phyloP scores from a whole-genome alignment of 2,113 vertebrate genomes.

The Amphiprion ocellaris region DNA sequence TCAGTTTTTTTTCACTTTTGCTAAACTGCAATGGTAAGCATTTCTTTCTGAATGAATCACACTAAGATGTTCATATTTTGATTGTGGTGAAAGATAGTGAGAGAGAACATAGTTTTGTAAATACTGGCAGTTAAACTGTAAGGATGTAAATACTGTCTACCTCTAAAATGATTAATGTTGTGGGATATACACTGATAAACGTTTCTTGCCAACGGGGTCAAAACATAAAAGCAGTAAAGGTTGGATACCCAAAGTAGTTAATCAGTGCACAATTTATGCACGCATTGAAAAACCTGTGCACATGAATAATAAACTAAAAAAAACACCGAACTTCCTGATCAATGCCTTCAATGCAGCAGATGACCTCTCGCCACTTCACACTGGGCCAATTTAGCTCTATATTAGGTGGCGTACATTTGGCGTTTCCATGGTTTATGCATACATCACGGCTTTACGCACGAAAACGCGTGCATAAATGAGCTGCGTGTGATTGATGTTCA shows the following conservation, averaged over 20 bases:
- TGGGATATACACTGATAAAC: constrained; percentile 38
- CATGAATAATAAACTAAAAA: constrained; percentile 9
- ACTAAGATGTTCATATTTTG: background rate
- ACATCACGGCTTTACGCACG: constrained; percentile 41
- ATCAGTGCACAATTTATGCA: constrained; percentile 5
- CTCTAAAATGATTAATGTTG: constrained; percentile 37
- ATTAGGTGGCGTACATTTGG: constrained; percentile 35
- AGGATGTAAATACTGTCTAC: constrained; percentile 34
- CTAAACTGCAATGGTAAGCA: background rate
- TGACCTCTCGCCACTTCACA: constrained; percentile 48
- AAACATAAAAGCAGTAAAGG: constrained; percentile 28
- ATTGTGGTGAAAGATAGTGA: background rate
- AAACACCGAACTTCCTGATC: constrained; percentile 1
- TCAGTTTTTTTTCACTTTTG: background rate
- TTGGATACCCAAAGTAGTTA: constrained; percentile 3
- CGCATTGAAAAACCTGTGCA: background rate
- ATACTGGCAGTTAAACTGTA: constrained; percentile 46
- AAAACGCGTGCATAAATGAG: constrained; percentile 48
- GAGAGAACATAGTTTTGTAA: constrained; percentile 5
- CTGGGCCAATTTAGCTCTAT: constrained; percentile 33
- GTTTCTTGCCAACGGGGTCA: constrained; percentile 38
- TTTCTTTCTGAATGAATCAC: background rate
- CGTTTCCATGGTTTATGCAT: constrained; percentile 46
- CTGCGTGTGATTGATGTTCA: constrained; percentile 68
- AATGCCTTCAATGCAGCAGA: constrained; percentile 52